A percentile compares a stretch with the other conserved stretches of the same genome.
Evolutionary conservation across 2,113 vertebrate species (phyloP).

Genomic region (Rhegmatorhina hoffmannsi): DNA sequence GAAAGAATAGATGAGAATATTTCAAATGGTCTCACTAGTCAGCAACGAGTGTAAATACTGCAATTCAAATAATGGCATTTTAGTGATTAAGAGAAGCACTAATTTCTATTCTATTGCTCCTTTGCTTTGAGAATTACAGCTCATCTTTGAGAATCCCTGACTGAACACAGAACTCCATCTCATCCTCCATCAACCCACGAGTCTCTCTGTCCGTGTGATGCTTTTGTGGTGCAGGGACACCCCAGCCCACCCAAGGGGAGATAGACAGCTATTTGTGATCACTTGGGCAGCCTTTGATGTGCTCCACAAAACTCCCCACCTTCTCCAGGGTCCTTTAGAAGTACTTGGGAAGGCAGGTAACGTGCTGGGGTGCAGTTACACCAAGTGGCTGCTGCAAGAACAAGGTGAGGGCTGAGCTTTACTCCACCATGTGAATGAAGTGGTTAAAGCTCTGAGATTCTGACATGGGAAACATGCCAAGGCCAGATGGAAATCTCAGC

Average conservation of each 20-base stretch:
- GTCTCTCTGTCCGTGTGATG: neutral
- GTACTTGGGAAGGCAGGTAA: neutral
- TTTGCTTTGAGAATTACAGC: neutral
- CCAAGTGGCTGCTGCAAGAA: neutral
- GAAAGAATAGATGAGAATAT: constrained; percentile 33
- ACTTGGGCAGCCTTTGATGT: neutral
- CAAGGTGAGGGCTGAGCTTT: neutral
- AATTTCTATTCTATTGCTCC: neutral
- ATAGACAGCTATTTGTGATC: neutral
- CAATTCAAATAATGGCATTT: neutral
- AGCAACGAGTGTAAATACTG: constrained; percentile 9
- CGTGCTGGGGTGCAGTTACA: neutral
- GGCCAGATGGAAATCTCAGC: constrained; percentile 60
- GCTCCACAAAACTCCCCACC: neutral
- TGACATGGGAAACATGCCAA: constrained; percentile 22
- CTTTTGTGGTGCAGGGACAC: fast-evolving
- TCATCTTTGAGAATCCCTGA: neutral
- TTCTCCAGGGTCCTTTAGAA: neutral
- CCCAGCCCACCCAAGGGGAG: fast-evolving
- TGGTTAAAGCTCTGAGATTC: neutral
- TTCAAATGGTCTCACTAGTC: constrained; percentile 37
- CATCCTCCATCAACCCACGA: neutral
- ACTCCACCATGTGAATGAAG: neutral
- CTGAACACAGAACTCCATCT: neutral
- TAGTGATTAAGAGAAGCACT: constrained; percentile 10